These are phyloP conservation scores for Catharus bicknelli DNA, from an alignment of 2,113 vertebrate species.

Conservation along the genomic window DNA sequence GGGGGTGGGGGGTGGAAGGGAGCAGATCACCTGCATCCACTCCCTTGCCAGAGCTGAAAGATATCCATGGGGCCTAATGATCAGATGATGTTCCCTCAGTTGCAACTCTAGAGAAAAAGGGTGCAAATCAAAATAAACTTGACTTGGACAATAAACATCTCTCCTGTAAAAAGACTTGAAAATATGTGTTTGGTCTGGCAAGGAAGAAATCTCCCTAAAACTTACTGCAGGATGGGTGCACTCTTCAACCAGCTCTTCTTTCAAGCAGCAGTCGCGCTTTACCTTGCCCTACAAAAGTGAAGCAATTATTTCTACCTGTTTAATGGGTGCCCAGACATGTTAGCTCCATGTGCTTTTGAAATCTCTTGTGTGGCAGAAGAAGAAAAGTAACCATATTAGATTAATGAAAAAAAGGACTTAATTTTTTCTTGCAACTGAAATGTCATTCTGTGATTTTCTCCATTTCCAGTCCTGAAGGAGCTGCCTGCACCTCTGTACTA, in stretches of 20 bases:
- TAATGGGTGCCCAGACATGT: background rate
- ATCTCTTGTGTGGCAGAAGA: background rate
- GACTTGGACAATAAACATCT: background rate
- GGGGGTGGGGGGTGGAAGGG: background rate
- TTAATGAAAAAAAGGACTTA: rapidly evolving
- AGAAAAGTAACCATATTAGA: background rate
- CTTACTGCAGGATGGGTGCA: background rate
- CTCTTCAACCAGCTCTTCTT: background rate
- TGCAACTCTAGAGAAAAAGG: background rate
- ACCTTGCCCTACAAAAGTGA: background rate
- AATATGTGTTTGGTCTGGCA: background rate
- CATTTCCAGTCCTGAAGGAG: background rate
- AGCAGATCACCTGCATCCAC: background rate
- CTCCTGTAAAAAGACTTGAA: background rate
- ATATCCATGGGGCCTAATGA: background rate
- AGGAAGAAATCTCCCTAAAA: background rate
- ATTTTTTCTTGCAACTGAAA: background rate
- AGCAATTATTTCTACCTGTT: background rate
- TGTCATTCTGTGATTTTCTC: background rate
- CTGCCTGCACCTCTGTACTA: background rate
- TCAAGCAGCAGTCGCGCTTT: background rate
- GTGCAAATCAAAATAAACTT: background rate
- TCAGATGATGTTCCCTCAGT: background rate
- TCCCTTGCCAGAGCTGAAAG: background rate
- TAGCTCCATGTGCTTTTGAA: background rate